These are phyloP conservation scores for Eudasyphora cyanicolor DNA, from an alignment of 2,888 invertebrate genomes.

Conservation along the genomic window DNA sequence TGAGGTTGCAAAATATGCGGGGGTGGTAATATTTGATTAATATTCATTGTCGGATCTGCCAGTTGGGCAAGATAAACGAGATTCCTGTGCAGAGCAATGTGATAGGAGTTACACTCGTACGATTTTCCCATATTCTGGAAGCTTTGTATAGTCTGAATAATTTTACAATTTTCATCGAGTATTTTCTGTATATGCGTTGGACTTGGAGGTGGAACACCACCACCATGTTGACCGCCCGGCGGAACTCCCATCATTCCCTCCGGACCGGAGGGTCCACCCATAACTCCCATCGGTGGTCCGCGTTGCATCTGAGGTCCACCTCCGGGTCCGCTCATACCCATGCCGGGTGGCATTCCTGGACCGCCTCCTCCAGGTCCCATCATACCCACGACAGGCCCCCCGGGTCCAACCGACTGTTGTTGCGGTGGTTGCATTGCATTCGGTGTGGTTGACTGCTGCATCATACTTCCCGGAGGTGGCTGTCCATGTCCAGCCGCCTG, in stretches of 20 bases:
- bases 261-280: constrained; percentile 68
- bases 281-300: constrained; percentile 70
- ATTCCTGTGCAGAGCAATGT: constrained; percentile 96
- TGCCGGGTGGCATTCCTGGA: constrained; percentile 69
- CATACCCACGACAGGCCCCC: constrained; percentile 63
- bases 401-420: constrained; percentile 68
- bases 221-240: constrained; percentile 81
- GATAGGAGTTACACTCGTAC: constrained; percentile 95
- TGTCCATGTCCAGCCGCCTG: constrained; percentile 63
- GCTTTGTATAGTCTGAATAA: constrained; percentile 98
- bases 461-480: constrained; percentile 65
- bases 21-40: constrained; percentile 91
- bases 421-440: constrained; percentile 70
- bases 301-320: constrained; percentile 72
- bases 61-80: constrained; percentile 96
- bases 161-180: constrained; percentile 97
- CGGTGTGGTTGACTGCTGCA: constrained; percentile 68
- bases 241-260: constrained; percentile 72
- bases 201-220: constrained; percentile 85
- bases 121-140: constrained; percentile 97
- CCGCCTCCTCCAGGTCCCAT: constrained; percentile 60
- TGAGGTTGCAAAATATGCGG: constrained; percentile 82
- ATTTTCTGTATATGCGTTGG: constrained; percentile 95
- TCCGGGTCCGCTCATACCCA: constrained; percentile 68
- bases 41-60: constrained; percentile 97